Evolutionary conservation across 2,888 invertebrate species (phyloP).

Genomic region (Globia sparganii): DNA sequence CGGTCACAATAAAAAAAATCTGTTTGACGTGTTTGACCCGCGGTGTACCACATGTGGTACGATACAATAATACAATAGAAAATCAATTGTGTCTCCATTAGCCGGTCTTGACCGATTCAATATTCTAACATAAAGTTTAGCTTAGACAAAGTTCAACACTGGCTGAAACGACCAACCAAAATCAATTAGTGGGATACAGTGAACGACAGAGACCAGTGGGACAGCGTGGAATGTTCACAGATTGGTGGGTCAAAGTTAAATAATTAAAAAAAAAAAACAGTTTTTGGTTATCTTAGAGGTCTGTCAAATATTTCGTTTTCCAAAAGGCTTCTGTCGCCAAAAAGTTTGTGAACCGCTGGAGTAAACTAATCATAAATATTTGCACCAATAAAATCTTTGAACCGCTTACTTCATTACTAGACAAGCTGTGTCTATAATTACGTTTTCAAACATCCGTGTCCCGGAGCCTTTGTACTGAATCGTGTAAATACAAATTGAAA

Average conservation of each 20-base stretch:
- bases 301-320: neutral
- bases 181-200: neutral
- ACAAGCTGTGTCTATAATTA: conserved; percentile 14
- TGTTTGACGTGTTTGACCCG: no score
- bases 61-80: no score
- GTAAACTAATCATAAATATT: conserved; percentile 24
- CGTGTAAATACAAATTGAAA: conserved; percentile 16
- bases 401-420: conserved; percentile 2
- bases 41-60: no score
- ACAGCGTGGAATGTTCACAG: neutral
- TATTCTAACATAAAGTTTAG: neutral
- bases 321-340: neutral
- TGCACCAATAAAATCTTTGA: conserved; percentile 22
- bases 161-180: neutral
- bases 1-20: no score
- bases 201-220: neutral
- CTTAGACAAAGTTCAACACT: neutral
- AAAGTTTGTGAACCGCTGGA: neutral
- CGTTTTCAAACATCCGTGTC: conserved; percentile 22
- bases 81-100: no score
- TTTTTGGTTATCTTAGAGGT: neutral
- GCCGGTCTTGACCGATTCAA: no score
- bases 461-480: neutral
- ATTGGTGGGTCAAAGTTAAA: neutral
- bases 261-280: neutral